Conservation (phyloP, 2,797 vertebrate genomes). For the Liasis olivaceus region DNA sequence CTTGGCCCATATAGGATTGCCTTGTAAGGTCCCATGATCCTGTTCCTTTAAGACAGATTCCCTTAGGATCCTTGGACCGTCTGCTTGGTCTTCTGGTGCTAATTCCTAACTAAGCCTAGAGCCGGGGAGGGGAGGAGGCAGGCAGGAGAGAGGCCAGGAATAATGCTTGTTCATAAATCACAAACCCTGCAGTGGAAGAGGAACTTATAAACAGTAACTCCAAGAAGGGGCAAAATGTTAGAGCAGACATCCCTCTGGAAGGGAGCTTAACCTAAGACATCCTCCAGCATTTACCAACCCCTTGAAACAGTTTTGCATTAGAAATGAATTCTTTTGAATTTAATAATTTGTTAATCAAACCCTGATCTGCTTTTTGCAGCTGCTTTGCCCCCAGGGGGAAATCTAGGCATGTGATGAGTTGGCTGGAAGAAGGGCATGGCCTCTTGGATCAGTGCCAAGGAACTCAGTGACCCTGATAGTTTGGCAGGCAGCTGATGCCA, state of each 20-base stretch:
- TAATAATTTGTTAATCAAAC: slow-evolving; percentile 26
- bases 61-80: neutral
- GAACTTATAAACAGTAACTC: neutral
- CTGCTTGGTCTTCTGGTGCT: neutral
- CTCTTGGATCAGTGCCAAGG: neutral
- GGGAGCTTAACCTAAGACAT: neutral
- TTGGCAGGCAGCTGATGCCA: neutral
- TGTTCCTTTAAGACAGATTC: neutral
- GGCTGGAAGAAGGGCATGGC: neutral
- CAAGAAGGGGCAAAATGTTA: neutral
- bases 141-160: too few species aligned
- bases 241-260: neutral
- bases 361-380: slow-evolving; percentile 4
- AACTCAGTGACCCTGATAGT: slow-evolving; percentile 10
- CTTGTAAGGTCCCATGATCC: neutral
- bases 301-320: slow-evolving; percentile 30
- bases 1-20: neutral
- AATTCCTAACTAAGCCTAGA: neutral
- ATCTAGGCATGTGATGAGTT: neutral
- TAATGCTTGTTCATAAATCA: neutral
- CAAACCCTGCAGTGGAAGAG: neutral
- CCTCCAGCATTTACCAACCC: neutral
- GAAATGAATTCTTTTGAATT: slow-evolving; percentile 23
- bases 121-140: neutral
- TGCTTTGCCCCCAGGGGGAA: neutral